phyloP scores from a whole-genome alignment of 2,113 vertebrate species.

The Seriola rivoliana region DNA sequence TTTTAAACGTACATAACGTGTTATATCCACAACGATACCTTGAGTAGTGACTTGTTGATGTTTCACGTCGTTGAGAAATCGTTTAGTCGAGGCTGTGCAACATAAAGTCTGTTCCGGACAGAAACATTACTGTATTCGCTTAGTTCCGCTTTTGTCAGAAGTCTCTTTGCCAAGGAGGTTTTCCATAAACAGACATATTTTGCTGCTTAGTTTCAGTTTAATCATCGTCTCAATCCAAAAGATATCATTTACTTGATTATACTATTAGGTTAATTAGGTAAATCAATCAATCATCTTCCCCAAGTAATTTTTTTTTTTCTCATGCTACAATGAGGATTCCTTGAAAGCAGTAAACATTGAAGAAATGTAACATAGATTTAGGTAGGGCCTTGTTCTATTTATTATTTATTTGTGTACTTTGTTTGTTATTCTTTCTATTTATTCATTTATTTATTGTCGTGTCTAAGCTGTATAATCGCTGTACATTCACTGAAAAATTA shows the following conservation, averaged over 20 bases:
- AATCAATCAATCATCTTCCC: too few species aligned
- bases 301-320: too few species aligned
- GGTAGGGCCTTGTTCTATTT: neutral
- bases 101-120: neutral
- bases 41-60: neutral
- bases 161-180: neutral
- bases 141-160: conserved; percentile 26
- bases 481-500: neutral
- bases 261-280: neutral
- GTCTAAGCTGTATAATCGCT: neutral
- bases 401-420: neutral
- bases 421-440: neutral
- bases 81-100: conserved; percentile 24
- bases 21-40: neutral
- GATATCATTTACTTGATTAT: neutral
- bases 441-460: neutral
- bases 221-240: neutral
- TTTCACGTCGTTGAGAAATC: neutral
- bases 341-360: neutral
- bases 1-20: neutral
- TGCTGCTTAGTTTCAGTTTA: neutral
- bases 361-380: neutral
- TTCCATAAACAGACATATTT: neutral
- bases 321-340: neutral
- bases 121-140: conserved; percentile 18